A percentile compares a stretch with the other conserved stretches of the same genome.
Conservation (phyloP, 2,113 vertebrate genomes). For the Paradoxurus hermaphroditus region DNA sequence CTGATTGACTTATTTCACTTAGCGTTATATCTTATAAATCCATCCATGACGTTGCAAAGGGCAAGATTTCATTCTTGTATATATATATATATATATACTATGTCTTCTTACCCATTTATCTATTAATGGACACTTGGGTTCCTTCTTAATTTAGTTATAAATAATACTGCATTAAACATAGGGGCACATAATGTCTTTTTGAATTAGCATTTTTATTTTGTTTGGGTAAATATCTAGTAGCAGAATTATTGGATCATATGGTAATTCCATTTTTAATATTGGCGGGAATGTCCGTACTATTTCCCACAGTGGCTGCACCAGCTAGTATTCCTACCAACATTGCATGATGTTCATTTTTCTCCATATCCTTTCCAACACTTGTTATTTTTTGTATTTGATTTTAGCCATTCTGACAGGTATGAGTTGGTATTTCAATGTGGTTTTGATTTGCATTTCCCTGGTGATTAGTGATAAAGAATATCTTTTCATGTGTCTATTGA, state of each 20-base stretch:
- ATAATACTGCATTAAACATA: too few species aligned
- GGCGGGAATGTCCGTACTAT: neutral
- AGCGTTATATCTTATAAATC: too few species aligned
- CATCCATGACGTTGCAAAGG: too few species aligned
- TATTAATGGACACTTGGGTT: too few species aligned
- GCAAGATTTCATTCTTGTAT: too few species aligned
- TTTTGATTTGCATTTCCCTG: neutral
- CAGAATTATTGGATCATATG: neutral
- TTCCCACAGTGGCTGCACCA: neutral
- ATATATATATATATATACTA: too few species aligned
- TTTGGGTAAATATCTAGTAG: too few species aligned
- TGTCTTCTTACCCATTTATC: too few species aligned
- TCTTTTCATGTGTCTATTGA: neutral
- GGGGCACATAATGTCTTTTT: too few species aligned
- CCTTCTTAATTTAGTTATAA: too few species aligned
- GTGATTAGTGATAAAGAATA: neutral
- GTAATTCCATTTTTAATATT: neutral
- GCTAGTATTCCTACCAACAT: neutral
- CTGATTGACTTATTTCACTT: too few species aligned
- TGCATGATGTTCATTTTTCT: neutral
- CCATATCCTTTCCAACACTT: neutral
- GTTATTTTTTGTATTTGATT: neutral
- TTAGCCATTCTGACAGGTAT: neutral
- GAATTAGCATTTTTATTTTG: too few species aligned
- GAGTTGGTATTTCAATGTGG: neutral